These are phyloP conservation scores for Eueides isabella DNA, from an alignment of 1,140 invertebrate species.

Conservation along the genomic window DNA sequence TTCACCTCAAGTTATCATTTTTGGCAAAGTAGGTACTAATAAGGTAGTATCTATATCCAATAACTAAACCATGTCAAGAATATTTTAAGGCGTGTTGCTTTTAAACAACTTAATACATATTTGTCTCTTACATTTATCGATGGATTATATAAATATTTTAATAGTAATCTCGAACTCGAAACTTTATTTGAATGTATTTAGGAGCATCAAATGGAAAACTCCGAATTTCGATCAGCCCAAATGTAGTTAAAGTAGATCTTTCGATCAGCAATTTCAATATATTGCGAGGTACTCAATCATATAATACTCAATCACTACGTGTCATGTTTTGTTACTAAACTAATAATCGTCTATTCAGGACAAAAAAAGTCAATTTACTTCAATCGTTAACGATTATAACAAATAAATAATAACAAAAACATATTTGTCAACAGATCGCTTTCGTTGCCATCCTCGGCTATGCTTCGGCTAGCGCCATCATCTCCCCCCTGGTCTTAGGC, in stretches of 20 bases:
- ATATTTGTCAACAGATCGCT: slow-evolving; percentile 56
- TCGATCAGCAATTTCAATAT: not conserved
- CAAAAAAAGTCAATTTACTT: not conserved
- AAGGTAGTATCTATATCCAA: not conserved
- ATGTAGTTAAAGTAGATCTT: too few relatives aligned
- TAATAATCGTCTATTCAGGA: too few relatives aligned
- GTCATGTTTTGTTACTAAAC: too few relatives aligned
- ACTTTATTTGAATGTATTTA: too few relatives aligned
- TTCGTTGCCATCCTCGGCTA: slow-evolving; percentile 76
- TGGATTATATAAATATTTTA: not conserved
- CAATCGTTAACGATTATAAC: not conserved
- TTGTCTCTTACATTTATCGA: not conserved
- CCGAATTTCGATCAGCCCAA: too few relatives aligned
- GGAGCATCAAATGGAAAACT: too few relatives aligned
- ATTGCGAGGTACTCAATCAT: not conserved
- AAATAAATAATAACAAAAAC: not conserved
- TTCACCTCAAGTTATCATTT: not conserved
- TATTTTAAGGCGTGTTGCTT: not conserved
- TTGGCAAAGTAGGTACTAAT: not conserved
- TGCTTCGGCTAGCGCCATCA: slow-evolving; percentile 64
- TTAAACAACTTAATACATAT: not conserved
- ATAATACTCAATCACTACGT: too few relatives aligned
- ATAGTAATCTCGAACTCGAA: too few relatives aligned
- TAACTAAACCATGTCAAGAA: not conserved
- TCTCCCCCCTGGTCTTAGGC: slow-evolving; percentile 59